Evolutionary conservation across 2,888 invertebrate species (phyloP).

Genomic region (Eupithecia dodoneata): DNA sequence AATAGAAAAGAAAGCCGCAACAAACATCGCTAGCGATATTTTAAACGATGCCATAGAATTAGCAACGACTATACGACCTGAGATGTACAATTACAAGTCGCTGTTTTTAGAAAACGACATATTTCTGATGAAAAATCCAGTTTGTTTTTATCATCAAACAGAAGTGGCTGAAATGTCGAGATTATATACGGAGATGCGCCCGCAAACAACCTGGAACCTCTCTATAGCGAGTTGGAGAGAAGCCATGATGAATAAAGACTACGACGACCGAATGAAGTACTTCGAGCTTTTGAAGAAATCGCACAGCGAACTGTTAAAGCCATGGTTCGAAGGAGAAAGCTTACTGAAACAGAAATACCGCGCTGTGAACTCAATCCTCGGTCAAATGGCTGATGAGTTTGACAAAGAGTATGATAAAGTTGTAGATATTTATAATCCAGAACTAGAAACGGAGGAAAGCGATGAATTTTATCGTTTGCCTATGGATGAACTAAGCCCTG

Average conservation of each 20-base stretch:
- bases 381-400: conserved; percentile 63
- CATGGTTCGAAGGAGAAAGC: conserved; percentile 69
- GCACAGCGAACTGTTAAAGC: conserved; percentile 63
- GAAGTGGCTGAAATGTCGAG: conserved; percentile 68
- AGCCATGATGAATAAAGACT: conserved; percentile 65
- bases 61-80: conserved; percentile 56
- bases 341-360: conserved; percentile 62
- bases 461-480: background rate
- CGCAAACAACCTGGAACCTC: conserved; percentile 64
- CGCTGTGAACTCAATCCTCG: conserved; percentile 60
- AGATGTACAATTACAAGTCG: conserved; percentile 69
- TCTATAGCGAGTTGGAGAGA: conserved; percentile 68
- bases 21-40: conserved; percentile 53
- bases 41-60: conserved; percentile 56
- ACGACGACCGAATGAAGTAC: conserved; percentile 70
- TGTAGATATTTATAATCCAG: conserved; percentile 35
- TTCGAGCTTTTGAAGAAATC: conserved; percentile 62
- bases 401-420: conserved; percentile 60
- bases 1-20: conserved; percentile 57
- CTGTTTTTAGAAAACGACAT: conserved; percentile 70
- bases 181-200: conserved; percentile 62
- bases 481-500: conserved; percentile 32
- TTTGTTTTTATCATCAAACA: conserved; percentile 76
- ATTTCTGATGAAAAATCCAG: conserved; percentile 74
- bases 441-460: conserved; percentile 13